A percentile compares a stretch with the other conserved stretches of the same genome.
Conservation (phyloP, 2,888 invertebrate genomes). For the Germaria angustata region DNA sequence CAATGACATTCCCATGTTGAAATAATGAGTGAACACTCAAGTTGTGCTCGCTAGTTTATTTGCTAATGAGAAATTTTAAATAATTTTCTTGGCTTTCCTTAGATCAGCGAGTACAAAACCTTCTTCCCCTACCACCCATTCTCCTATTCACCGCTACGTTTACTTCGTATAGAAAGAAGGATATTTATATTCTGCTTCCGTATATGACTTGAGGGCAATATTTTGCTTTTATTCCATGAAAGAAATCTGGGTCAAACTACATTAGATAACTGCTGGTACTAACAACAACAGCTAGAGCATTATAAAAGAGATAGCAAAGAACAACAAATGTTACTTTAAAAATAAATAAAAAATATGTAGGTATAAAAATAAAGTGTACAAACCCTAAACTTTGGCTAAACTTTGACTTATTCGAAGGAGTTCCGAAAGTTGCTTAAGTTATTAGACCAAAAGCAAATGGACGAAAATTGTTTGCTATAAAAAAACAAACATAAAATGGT, state of each 20-base stretch:
- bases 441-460: conserved; percentile 15
- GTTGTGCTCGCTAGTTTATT: conserved; percentile 29
- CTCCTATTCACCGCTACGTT: background rate
- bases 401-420: conserved; percentile 38
- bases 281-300: conserved; percentile 23
- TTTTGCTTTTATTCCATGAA: conserved; percentile 38
- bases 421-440: conserved; percentile 41
- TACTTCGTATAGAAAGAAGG: conserved; percentile 6
- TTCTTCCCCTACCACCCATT: background rate
- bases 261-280: conserved; percentile 30
- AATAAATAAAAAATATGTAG: background rate
- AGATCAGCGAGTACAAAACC: background rate
- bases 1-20: conserved; percentile 44
- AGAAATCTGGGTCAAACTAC: conserved; percentile 52
- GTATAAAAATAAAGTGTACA: conserved; percentile 23
- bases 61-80: conserved; percentile 50
- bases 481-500: background rate
- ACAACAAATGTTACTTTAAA: conserved; percentile 27
- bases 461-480: background rate
- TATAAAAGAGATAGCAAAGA: conserved; percentile 20
- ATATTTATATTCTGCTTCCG: conserved; percentile 57
- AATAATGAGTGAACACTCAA: conserved; percentile 56
- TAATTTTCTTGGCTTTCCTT: conserved; percentile 20
- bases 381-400: conserved; percentile 45
- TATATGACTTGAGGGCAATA: conserved; percentile 47